Evolutionary conservation across 2,888 invertebrate genomes (phyloP).

Genomic region (Marasmarcha lunaedactyla): DNA sequence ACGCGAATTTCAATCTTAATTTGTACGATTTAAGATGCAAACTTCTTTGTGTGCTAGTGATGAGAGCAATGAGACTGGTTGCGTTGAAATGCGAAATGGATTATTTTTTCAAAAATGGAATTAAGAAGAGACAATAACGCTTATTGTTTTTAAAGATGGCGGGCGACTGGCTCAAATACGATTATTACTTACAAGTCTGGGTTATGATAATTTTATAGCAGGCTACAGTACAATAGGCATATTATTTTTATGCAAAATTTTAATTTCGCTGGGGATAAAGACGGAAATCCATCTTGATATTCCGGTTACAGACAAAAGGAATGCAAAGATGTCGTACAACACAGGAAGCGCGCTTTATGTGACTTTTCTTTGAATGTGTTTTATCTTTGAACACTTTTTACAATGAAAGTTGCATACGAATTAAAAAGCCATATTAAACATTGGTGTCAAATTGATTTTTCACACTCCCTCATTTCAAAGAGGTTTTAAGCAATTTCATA

Average conservation of each 20-base stretch:
- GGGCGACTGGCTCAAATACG: constrained; percentile 51
- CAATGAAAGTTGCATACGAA: too few species aligned
- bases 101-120: constrained; percentile 71
- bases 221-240: constrained; percentile 33
- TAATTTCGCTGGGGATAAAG: constrained; percentile 23
- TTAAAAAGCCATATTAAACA: too few species aligned
- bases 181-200: constrained; percentile 50
- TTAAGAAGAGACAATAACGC: constrained; percentile 69
- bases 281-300: constrained; percentile 39
- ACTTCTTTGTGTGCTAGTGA: constrained; percentile 15
- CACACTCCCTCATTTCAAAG: too few species aligned
- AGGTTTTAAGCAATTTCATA: too few species aligned
- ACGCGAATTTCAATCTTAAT: too few species aligned
- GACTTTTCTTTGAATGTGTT: not conserved
- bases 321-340: too few species aligned
- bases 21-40: too few species aligned
- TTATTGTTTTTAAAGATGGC: constrained; percentile 69
- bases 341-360: too few species aligned
- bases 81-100: constrained; percentile 66
- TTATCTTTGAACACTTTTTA: too few species aligned
- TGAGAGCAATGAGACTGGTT: constrained; percentile 53
- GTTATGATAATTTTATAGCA: constrained; percentile 57
- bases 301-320: constrained; percentile 31
- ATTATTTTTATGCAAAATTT: constrained; percentile 38
- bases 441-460: too few species aligned